Conservation (phyloP, 2,797 vertebrate genomes). For the Pangasius larnaudii region DNA sequence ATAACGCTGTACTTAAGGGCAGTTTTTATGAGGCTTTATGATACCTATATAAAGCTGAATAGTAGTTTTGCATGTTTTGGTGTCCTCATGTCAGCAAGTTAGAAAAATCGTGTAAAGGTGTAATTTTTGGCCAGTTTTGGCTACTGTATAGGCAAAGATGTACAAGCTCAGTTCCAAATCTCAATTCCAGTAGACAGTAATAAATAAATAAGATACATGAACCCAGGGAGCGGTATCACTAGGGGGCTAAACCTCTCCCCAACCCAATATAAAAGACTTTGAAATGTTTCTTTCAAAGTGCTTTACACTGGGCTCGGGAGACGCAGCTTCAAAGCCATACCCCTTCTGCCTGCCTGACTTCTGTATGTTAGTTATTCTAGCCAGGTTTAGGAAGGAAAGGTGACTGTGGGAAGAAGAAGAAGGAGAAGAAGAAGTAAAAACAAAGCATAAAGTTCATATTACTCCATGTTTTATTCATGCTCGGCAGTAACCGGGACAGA, state of each 20-base stretch:
- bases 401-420: conserved; percentile 34
- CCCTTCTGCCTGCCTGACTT: conserved; percentile 64
- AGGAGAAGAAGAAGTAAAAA: conserved; percentile 46
- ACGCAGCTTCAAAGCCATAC: conserved; percentile 65
- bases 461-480: conserved; percentile 76
- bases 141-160: not conserved
- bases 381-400: conserved; percentile 64
- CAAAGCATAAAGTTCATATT: conserved; percentile 63
- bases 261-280: conserved; percentile 53
- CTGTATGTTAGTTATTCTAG: conserved; percentile 73
- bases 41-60: too few relatives aligned
- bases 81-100: not conserved
- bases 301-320: conserved; percentile 56
- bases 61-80: not conserved
- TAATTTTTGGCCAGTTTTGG: not conserved
- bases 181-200: not conserved
- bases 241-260: conserved; percentile 25
- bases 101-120: not conserved
- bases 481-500: conserved; percentile 65
- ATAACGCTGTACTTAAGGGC: not conserved
- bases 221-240: conserved; percentile 37
- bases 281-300: conserved; percentile 65
- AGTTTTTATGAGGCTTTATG: not conserved
- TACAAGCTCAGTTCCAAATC: not conserved
- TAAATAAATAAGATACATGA: not conserved